Base-by-base conservation (phyloP, 2,797 vertebrate species). In the Aselliscus stoliczkanus region DNA sequence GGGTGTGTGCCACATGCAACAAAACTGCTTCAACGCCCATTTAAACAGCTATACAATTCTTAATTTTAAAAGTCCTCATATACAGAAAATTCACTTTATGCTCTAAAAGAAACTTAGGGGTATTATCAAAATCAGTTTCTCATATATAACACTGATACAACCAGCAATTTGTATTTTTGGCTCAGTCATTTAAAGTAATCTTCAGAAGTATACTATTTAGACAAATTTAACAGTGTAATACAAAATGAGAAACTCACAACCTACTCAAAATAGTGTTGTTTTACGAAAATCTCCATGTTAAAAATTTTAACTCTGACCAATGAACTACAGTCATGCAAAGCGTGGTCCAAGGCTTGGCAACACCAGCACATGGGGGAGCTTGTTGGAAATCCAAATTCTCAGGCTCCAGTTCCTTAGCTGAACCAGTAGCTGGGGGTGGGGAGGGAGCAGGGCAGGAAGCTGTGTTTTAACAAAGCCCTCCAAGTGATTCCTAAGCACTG, bases 181-280 rank as follows among this genome's bases (percentile, higher is more conserved):
- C 44, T 90, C 34, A 21, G 44, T 79, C 29, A 97, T 75, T 90
- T 65, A 94, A 92, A 81, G 50, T 39, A 47, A 65, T 75, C 93
- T 90, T 94, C 52, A 81, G 67, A 96, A 92, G 79, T 69, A 92
- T 64, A 90, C 69, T 79, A 70, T 86, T 88, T 85, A 94, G 52
- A 82, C 42, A 80, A 95, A 67, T 21, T 94, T 92, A 94, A 81
- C 84, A 25, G 42, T 27, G 20, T 72, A 72, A 93, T 62, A 70
- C 20, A 80, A 93, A 95, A 96, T 17, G 34, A 75, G 65, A 88
- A 95, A 70, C 37, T 58, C 20, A 65, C 60, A 42, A 52, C 13
- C 77, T 83, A 91, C 88, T 90, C 75, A 82, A 88, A 97, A 93
- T 4, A 44, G 60, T 17, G 29, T 37, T 54, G 54, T 88, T 76